Percentiles rank a stretch among this genome's conserved stretches.
Conservation (phyloP, 2,888 invertebrate species). For the Sphaerophoria rueppellii region DNA sequence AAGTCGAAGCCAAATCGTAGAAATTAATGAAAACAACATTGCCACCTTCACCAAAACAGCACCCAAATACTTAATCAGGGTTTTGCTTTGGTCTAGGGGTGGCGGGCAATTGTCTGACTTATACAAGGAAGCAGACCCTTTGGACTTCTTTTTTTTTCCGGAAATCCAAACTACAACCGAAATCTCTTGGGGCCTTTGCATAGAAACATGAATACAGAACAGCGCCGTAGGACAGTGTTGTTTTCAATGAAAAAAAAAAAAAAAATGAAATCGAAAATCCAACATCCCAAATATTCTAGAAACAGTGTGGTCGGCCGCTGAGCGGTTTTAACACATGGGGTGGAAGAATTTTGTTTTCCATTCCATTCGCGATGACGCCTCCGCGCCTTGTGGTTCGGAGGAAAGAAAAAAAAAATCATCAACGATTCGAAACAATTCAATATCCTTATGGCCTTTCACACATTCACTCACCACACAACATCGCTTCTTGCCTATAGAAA, state of each 20-base stretch:
- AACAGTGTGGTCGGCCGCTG: neutral
- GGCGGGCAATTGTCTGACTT: slow-evolving; percentile 56
- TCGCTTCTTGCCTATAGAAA: neutral
- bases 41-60: neutral
- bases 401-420: slow-evolving; percentile 32
- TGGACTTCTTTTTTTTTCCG: slow-evolving; percentile 37
- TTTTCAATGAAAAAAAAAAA: slow-evolving; percentile 1
- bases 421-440: slow-evolving; percentile 61
- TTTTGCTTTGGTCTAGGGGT: slow-evolving; percentile 1
- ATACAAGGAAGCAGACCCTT: slow-evolving; percentile 29
- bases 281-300: slow-evolving; percentile 40
- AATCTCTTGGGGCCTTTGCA: slow-evolving; percentile 28
- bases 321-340: slow-evolving; percentile 39
- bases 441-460: slow-evolving; percentile 68
- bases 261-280: slow-evolving; percentile 39
- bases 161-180: slow-evolving; percentile 10
- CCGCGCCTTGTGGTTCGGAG: slow-evolving; percentile 51
- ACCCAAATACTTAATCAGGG: neutral
- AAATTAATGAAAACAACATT: slow-evolving; percentile 62
- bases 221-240: slow-evolving; percentile 53
- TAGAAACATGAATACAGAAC: slow-evolving; percentile 5
- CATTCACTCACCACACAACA: slow-evolving; percentile 31
- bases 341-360: slow-evolving; percentile 62
- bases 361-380: slow-evolving; percentile 63
- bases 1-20: slow-evolving; percentile 66